Evolutionary conservation across 2,797 vertebrate genomes (phyloP), one percentile per base, ranked within the genome.

Genomic region (Pantherophis vulpinus): DNA sequence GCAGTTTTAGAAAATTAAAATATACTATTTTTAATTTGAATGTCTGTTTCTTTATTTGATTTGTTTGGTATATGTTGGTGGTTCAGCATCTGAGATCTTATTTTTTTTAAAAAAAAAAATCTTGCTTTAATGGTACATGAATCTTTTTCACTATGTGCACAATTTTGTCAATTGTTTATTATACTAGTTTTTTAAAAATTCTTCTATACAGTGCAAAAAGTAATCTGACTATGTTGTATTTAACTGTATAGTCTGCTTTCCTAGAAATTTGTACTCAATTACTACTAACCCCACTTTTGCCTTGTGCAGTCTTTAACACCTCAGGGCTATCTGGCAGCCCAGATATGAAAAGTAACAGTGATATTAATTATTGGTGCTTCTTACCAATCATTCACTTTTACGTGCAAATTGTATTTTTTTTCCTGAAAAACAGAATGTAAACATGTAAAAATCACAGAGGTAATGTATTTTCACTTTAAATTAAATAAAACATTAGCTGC

Each of bases 301-400:
- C 18, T 47, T 83, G 9, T 42, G 18, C 70, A 79, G 18, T 47
- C 9, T 47, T 83, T 47, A 83, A 47, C 20, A 12, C 74, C 9
- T 25, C 2, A 83, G 37, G 32, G 18, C 1, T 83, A 47, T 47
- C 37, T 47, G 60, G 37, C 20, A 83, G 37, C 37, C 74, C 20
- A 83, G 37, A 47, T 83, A 25, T 83, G 37, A 59, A 42, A 63
- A 95, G 89, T 0, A 59, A 20, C 66, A 89, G 5, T 14, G 83
- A 18, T 55, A 12, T 61, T 54, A 59, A 55, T 27, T 87, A 59
- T 93, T 87, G 4, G 56, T 88, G 29, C 74, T 58, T 95, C 94
- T 97, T 98, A 99, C 98, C 98, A 97, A 87, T 97, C 93, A 61
- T 97, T 94, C 54, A 97, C 95, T 94, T 96, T 98, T 95, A 98